Evolutionary conservation across 2,888 invertebrate genomes (phyloP), one percentile per base, ranked within the genome.

Genomic region (Diploptera punctata): DNA sequence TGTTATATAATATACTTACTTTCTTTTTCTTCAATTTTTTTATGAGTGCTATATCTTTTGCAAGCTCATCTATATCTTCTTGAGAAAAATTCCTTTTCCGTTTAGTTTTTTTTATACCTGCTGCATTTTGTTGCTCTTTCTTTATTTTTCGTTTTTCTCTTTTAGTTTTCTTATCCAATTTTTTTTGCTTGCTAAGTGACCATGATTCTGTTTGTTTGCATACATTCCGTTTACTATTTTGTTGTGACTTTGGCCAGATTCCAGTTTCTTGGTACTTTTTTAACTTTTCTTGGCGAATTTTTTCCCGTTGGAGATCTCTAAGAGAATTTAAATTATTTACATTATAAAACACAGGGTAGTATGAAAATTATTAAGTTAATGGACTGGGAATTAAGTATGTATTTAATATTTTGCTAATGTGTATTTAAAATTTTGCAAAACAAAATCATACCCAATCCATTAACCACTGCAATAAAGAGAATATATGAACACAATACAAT

Each of bases 21-120:
- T 96, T 96, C 77, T 93, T 91, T 79, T 90, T 93, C 81, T 95
- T 97, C 0, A 95, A 84, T 79, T 93, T 95, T 81, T 96, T 97
- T 74, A 96, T 88, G 26, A 97, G 84, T 5, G 92, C 89, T 26
- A 97, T 84, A 80, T 98, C 97, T 70, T 88, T 90, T 7, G 91
- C 91, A 62, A 95, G 79, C 79, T 95, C 94, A 33, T 89, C 88
- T 29, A 94, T 80, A 78, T 95, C 94, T 76, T 92, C 91, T 77
- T 91, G 88, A 2, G 88, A 89, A 44, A 91, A 87, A 76, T 86
- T 80, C 80, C 87, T 86, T 77, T 84, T 82, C 78, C 82, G 78
- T 65, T 83, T 83, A 67, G 83, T 81, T 78, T 80, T 81, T 81
- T 81, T 79, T 81, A 67, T 81, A 81, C 76, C 86, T 84, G 78